phyloP scores from a whole-genome alignment of 2,113 vertebrate genomes.

The Mystacornis crossleyi region DNA sequence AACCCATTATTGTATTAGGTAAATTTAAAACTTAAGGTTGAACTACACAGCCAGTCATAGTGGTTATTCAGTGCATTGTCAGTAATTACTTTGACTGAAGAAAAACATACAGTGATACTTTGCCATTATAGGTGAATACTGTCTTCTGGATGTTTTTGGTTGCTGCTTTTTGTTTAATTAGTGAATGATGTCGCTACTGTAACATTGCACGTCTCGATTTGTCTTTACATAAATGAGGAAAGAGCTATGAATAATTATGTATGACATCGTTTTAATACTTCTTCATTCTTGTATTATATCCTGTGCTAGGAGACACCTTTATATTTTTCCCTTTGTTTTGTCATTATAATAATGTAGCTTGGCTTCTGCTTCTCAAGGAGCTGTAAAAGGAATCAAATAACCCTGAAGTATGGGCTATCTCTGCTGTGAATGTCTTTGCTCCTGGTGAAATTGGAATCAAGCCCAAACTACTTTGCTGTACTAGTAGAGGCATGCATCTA shows the following conservation, averaged over 20 bases:
- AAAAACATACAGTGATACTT: not conserved
- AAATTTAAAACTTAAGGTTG: not conserved
- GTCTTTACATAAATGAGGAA: not conserved
- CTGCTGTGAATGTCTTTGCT: not conserved
- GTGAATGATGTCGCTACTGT: not conserved
- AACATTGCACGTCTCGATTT: not conserved
- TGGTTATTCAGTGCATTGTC: not conserved
- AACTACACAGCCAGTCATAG: not conserved
- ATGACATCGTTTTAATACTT: rapidly evolving
- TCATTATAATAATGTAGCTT: not conserved
- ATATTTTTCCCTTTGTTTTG: not conserved
- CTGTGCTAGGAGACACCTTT: not conserved
- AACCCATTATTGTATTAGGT: not conserved
- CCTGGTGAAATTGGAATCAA: not conserved
- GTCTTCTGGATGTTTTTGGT: not conserved
- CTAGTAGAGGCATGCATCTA: not conserved
- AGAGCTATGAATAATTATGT: not conserved
- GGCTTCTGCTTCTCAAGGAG: not conserved
- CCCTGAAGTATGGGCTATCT: not conserved
- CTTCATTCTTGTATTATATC: not conserved
- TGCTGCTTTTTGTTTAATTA: not conserved
- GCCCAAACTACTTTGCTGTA: not conserved
- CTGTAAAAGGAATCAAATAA: not conserved
- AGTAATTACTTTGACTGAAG: not conserved
- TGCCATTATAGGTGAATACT: not conserved